Evolutionary conservation across 2,797 vertebrate genomes (phyloP).

Genomic region (Pteronotus mesoamericanus): DNA sequence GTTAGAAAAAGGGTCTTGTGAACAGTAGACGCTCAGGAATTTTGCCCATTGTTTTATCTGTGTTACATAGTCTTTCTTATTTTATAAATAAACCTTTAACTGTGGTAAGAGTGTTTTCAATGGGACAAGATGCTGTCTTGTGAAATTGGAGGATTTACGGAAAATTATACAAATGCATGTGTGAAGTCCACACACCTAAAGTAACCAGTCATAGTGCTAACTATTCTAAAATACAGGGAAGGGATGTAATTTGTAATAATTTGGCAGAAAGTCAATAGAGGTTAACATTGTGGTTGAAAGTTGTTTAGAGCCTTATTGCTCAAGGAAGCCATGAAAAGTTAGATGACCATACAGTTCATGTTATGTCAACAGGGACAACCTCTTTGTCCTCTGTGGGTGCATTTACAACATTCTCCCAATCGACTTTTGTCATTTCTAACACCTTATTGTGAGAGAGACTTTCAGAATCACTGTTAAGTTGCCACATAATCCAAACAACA

Average conservation of each 20-base stretch:
- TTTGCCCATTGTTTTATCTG: background rate
- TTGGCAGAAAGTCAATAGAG: background rate
- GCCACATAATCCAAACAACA: background rate
- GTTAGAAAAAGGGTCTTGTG: background rate
- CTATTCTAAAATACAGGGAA: conserved; percentile 1
- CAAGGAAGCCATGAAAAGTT: conserved; percentile 18
- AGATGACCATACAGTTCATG: background rate
- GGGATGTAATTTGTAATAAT: background rate
- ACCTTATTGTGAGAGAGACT: background rate
- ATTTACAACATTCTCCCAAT: background rate
- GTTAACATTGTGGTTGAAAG: background rate
- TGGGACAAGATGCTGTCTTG: background rate
- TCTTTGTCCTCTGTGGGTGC: background rate
- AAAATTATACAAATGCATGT: background rate
- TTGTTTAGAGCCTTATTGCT: background rate
- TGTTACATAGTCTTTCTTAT: background rate
- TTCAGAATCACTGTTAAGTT: background rate
- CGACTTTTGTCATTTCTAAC: background rate
- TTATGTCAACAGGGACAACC: background rate
- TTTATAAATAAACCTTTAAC: background rate
- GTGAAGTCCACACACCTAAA: background rate
- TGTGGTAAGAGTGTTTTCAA: background rate
- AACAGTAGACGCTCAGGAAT: background rate
- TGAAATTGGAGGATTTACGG: background rate
- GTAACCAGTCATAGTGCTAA: background rate